These are phyloP conservation scores for Enteromius treurensis DNA, from an alignment of 2,797 vertebrate genomes.

Conservation along the genomic window DNA sequence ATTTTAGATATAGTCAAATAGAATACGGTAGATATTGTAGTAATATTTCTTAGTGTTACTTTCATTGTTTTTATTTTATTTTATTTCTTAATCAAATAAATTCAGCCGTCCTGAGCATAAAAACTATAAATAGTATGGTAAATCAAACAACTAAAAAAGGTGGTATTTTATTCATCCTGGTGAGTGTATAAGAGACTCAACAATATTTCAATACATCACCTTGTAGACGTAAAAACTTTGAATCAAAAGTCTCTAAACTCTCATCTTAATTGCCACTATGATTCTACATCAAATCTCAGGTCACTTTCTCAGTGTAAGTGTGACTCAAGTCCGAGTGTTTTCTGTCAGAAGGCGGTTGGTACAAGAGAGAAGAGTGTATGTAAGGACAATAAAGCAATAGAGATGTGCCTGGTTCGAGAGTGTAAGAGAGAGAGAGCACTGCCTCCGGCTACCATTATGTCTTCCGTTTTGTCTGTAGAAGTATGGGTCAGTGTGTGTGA, in stretches of 20 bases:
- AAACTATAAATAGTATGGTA: not conserved
- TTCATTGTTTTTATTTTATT: too few relatives aligned
- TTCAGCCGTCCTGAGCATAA: too few relatives aligned
- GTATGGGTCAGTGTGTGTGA: constrained; percentile 50
- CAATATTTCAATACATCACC: not conserved
- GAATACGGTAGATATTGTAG: too few relatives aligned
- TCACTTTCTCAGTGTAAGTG: not conserved
- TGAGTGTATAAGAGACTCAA: not conserved
- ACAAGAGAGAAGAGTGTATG: not conserved
- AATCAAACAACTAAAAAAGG: not conserved
- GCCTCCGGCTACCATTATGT: constrained; percentile 49
- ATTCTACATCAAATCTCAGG: not conserved
- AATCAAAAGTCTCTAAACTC: not conserved
- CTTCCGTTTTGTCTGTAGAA: constrained; percentile 42
- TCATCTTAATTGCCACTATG: too few relatives aligned
- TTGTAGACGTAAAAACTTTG: not conserved
- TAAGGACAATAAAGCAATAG: constrained; percentile 28
- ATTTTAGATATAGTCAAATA: too few relatives aligned
- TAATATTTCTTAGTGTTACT: too few relatives aligned
- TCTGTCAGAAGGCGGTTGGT: not conserved
- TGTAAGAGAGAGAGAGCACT: constrained; percentile 29
- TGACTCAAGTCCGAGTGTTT: not conserved
- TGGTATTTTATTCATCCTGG: not conserved
- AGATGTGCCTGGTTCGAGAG: constrained; percentile 31
- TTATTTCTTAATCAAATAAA: too few relatives aligned